phyloP scores from a whole-genome alignment of 2,113 vertebrate genomes.

The Phasianus colchicus region DNA sequence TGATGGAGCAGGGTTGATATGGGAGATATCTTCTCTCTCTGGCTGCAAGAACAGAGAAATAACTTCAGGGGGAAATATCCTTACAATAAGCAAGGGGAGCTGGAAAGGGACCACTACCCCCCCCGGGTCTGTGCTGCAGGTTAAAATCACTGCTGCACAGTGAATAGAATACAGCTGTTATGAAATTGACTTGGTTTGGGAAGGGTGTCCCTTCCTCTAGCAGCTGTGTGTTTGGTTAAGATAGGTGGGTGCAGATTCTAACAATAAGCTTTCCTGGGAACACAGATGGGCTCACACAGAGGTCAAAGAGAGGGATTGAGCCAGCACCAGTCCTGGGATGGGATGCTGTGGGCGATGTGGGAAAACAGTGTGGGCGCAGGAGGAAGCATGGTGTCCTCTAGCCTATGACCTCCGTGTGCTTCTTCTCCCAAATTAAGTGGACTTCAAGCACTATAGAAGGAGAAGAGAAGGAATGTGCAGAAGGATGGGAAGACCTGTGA shows the following conservation, averaged over 20 bases:
- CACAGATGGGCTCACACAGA: fast-evolving
- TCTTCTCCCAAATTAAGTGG: not conserved
- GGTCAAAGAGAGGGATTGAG: not conserved
- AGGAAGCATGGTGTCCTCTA: not conserved
- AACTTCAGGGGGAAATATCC: not conserved
- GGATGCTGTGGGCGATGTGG: not conserved
- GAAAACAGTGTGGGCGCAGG: not conserved
- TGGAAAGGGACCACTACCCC: not conserved
- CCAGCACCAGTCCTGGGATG: not conserved
- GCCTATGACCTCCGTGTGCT: fast-evolving
- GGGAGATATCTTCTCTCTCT: not conserved
- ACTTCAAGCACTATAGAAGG: not conserved
- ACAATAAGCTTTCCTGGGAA: not conserved
- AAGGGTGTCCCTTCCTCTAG: not conserved
- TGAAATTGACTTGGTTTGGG: not conserved
- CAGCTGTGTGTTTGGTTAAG: not conserved
- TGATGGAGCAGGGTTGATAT: not conserved
- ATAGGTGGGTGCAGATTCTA: not conserved
- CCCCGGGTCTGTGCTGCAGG: not conserved
- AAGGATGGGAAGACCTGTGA: not conserved
- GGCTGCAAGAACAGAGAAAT: not conserved
- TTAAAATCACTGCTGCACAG: not conserved
- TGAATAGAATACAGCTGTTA: not conserved
- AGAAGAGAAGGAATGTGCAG: not conserved
- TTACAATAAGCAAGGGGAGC: not conserved